Evolutionary conservation across 2,888 invertebrate genomes (phyloP), one percentile per base, ranked within the genome.

Genomic region (Drosophila atripex): DNA sequence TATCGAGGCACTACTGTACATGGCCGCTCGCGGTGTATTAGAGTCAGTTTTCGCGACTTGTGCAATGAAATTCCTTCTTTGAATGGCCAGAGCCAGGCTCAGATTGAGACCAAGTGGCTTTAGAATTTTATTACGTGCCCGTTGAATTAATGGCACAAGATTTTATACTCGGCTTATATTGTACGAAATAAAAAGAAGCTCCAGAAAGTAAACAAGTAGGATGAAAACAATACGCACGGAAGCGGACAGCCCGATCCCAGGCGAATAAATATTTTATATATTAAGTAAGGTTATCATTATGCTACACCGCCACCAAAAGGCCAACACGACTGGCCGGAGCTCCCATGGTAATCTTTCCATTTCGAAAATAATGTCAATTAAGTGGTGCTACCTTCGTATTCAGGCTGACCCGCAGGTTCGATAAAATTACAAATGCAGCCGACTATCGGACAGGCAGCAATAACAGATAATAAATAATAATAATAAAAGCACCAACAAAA

Each of bases 81-180:
- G 58, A 49, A 70, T 73, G 52, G 56, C 50, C 52, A 46, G 63
- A 59, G 58, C 52, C 68, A 35, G 64, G 54, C 53, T 73, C 45
- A 35, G 30, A 28, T 61, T 16, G 52, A 25, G 23, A 16, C 30
- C 9, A 23, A 54, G 38, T 38, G 61, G n/a, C 74, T 86, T 75
- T 69, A 80, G 88, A 88, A 77, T 70, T 71, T 71, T 45, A 84
- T 77, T 75, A 68, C 66, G 88, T 88, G 83, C 74, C 63, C 71
- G 73, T 58, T 75, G 78, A 70, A 53, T 70, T 74, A 72, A 79
- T 74, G 74, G 16, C 65, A 54, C 35, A 61, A 77, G 63, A 61
- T 74, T 69, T 54, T 43, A 54, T 64, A 30, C 60, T 71, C 61
- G 51, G 65, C 39, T 18, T 35, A 28, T 58, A 55, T 45, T 16